Conservation (phyloP, 2,113 vertebrate genomes). For the Ptyas mucosa region DNA sequence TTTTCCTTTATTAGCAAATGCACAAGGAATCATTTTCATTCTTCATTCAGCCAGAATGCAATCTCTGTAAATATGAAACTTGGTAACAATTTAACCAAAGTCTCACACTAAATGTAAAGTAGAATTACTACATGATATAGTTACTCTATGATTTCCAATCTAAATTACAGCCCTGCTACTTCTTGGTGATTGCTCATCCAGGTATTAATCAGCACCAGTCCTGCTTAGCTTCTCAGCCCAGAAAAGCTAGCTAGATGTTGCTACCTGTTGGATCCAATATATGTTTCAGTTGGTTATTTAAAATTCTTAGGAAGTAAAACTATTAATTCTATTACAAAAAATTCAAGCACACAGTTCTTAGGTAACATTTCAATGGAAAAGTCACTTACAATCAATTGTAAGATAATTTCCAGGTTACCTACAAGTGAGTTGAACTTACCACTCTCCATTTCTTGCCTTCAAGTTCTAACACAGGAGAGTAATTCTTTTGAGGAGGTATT, state of each 20-base stretch:
- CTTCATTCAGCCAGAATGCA: not conserved
- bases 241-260: not conserved
- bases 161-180: not conserved
- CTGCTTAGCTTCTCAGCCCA: not conserved
- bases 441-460: constrained; percentile 99
- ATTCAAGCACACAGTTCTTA: not conserved
- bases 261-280: not conserved
- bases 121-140: not conserved
- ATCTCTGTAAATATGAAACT: not conserved
- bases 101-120: not conserved
- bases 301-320: not conserved
- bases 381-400: not conserved
- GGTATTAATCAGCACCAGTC: not conserved
- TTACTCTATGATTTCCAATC: not conserved
- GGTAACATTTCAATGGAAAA: not conserved
- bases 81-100: not conserved
- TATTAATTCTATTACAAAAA: not conserved
- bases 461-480: constrained; percentile 81
- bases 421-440: constrained; percentile 69
- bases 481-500: constrained; percentile 67
- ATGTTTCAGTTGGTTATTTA: not conserved
- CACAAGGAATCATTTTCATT: not conserved
- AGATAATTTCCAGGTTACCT: not conserved
- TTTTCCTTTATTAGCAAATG: not conserved
- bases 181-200: not conserved